These are phyloP conservation scores for Ceramica pisi DNA, from an alignment of 2,888 invertebrate genomes.

Conservation along the genomic window DNA sequence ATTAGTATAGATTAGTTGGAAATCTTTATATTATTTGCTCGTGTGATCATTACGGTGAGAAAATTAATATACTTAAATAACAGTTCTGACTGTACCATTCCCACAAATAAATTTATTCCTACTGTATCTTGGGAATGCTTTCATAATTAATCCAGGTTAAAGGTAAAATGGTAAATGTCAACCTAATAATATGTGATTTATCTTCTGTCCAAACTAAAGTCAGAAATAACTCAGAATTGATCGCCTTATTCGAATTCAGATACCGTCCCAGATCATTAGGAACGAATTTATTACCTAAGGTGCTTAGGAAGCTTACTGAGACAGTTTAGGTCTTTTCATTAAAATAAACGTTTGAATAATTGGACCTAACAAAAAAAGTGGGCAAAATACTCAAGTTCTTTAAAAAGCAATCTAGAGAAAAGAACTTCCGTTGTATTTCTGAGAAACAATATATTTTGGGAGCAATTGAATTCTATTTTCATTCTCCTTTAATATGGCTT, in stretches of 20 bases:
- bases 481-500: not conserved
- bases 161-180: conserved; percentile 51
- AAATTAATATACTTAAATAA: conserved; percentile 12
- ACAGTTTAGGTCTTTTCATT: conserved; percentile 30
- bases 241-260: conserved; percentile 54
- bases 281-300: conserved; percentile 39
- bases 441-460: not conserved
- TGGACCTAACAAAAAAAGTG: not conserved
- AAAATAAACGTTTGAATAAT: conserved; percentile 23
- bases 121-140: conserved; percentile 29
- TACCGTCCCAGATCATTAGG: conserved; percentile 39
- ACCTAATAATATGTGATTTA: conserved; percentile 46
- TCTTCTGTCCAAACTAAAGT: conserved; percentile 18
- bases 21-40: not conserved
- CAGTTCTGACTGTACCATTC: not conserved
- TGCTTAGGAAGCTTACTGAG: conserved; percentile 27
- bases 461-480: not conserved
- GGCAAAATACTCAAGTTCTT: conserved; percentile 1
- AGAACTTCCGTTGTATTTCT: not conserved
- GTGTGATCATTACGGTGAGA: not conserved
- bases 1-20: not conserved
- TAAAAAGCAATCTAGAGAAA: not conserved
- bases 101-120: conserved; percentile 9
- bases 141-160: conserved; percentile 33
- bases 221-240: conserved; percentile 47